Percentiles rank a stretch among this genome's conserved stretches.
Evolutionary conservation across 2,113 vertebrate species (phyloP).

Genomic region (Daphoenositta chrysoptera): DNA sequence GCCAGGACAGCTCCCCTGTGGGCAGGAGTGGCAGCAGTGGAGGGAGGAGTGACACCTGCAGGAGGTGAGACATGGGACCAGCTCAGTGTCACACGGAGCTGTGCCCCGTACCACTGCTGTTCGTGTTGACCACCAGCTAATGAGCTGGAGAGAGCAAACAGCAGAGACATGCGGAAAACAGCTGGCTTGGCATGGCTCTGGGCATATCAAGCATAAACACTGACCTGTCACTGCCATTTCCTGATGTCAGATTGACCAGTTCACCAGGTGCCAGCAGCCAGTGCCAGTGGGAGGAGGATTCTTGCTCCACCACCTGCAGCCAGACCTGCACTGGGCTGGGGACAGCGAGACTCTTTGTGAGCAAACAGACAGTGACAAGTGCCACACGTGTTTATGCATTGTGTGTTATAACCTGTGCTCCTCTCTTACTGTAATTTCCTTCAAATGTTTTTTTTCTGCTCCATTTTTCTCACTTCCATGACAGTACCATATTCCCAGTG

Average conservation of each 20-base stretch:
- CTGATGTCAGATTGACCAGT: neutral
- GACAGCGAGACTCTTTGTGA: fast-evolving
- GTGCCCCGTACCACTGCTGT: fast-evolving
- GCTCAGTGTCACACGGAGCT: fast-evolving
- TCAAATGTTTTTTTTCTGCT: neutral
- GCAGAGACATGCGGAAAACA: neutral
- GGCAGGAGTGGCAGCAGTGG: neutral
- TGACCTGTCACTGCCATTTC: fast-evolving
- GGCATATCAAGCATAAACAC: neutral
- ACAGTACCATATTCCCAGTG: neutral
- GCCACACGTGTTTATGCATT: neutral
- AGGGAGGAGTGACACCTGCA: neutral
- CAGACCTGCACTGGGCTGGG: neutral
- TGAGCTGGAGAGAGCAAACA: neutral
- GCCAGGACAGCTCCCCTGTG: fast-evolving
- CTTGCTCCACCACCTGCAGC: neutral
- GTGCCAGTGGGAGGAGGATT: neutral
- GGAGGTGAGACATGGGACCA: neutral
- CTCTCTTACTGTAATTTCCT: neutral
- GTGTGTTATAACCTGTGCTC: neutral
- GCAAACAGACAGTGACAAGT: fast-evolving
- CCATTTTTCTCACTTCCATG: neutral
- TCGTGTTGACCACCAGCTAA: neutral
- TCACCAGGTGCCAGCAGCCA: neutral
- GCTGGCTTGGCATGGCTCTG: neutral